Percentiles rank a stretch among this genome's conserved stretches.
Conservation (phyloP, 2,113 vertebrate species). For the Rhabdornis inornatus region DNA sequence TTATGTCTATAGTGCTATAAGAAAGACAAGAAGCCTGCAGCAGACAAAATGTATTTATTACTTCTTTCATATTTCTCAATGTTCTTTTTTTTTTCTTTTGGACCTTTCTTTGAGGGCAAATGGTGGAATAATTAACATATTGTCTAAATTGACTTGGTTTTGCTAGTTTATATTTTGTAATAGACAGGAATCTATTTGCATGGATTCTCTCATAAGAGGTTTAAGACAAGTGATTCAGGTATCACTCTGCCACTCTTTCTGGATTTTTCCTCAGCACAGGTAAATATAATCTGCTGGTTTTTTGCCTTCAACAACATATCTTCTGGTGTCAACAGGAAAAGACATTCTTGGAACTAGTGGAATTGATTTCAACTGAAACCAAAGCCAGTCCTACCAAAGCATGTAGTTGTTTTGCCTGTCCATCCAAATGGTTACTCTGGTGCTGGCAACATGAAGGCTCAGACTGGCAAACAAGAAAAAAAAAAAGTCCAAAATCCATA, state of each 20-base stretch:
- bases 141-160: not conserved
- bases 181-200: not conserved
- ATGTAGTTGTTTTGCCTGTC: rapidly evolving
- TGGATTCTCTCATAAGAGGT: not conserved
- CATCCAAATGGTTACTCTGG: not conserved
- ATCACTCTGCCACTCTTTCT: not conserved
- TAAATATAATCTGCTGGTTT: not conserved
- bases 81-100: not conserved
- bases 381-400: not conserved
- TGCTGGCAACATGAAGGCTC: not conserved
- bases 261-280: not conserved
- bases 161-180: not conserved
- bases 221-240: not conserved
- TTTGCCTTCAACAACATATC: not conserved
- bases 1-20: not conserved
- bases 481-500: not conserved
- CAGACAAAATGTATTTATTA: not conserved
- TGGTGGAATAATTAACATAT: not conserved
- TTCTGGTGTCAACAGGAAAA: not conserved
- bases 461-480: not conserved
- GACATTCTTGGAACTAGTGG: not conserved
- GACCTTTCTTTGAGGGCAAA: not conserved
- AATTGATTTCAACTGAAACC: not conserved
- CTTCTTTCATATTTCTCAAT: not conserved
- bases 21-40: not conserved